These are phyloP conservation scores for Heliconius eleuchia DNA, from an alignment of 1,140 invertebrate genomes.

Conservation along the genomic window DNA sequence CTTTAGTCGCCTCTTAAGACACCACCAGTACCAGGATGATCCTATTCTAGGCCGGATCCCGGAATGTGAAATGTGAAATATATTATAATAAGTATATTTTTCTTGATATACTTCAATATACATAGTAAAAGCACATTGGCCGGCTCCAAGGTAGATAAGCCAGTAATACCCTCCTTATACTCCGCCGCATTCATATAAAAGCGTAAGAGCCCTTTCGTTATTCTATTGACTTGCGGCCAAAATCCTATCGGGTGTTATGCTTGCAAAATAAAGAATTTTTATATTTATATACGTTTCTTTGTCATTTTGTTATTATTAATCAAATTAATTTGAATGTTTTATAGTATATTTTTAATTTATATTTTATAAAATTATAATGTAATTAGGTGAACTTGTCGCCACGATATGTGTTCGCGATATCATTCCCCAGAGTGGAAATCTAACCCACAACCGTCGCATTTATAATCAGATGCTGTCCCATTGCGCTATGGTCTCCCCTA, in stretches of 20 bases:
- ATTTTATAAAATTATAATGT: too few relatives aligned
- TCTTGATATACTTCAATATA: background rate
- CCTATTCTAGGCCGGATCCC: too few relatives aligned
- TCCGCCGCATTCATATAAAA: slow-evolving; percentile 2
- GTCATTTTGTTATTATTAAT: too few relatives aligned
- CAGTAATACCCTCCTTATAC: background rate
- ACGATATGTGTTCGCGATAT: background rate
- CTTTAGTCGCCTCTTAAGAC: too few relatives aligned
- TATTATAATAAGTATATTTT: background rate
- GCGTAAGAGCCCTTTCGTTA: slow-evolving; percentile 6
- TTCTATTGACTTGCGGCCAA: slow-evolving; percentile 2
- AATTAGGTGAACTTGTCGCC: too few relatives aligned
- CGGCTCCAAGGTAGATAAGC: background rate
- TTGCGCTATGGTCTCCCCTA: too few relatives aligned
- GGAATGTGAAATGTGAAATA: too few relatives aligned
- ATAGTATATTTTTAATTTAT: too few relatives aligned
- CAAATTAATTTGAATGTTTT: too few relatives aligned
- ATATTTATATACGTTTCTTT: too few relatives aligned
- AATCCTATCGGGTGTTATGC: background rate
- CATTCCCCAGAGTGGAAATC: background rate
- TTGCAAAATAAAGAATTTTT: background rate
- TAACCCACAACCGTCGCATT: background rate
- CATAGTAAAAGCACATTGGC: background rate
- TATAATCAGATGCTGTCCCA: background rate
- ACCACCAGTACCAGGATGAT: too few relatives aligned